Evolutionary conservation across 2,113 vertebrate species (phyloP), one percentile per base, ranked within the genome.

Genomic region (Anser brachyrhynchus): DNA sequence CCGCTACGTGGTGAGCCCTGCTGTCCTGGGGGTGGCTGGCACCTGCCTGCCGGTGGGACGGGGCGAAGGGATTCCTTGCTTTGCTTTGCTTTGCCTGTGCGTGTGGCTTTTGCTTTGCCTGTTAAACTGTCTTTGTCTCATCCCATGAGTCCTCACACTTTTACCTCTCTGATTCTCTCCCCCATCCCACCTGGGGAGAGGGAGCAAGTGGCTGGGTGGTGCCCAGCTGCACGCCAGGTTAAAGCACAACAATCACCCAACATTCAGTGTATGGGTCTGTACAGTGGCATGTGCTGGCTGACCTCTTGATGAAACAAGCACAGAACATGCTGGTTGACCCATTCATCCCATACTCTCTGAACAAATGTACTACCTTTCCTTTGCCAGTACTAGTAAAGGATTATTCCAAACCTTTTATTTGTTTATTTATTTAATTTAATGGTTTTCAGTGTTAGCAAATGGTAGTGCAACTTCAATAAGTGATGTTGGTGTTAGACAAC

Each of bases 221-320:
- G 51, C 51, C 13, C 51, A 14, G 51, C 23, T 52, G 51, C 51
- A 7, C 25, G 23, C 51, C 12, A 23, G 22, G 51, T 25, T 52
- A 52, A 26, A 52, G 6, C 51, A 52, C 51, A 52, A 26, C 51
- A 52, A 52, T 52, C 51, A 23, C 23, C 58, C 6, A 17, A 8
- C 0, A 1, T 75, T 76, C 43, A 35, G 2, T 10, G 15, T 51
- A 14, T 23, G 7, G 4, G 17, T 28, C 43, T n/a, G 26, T 74
- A 26, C 14, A 59, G 11, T 1, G 1, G 3, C 11, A 9, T 10
- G 8, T 35, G 29, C n/a, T 29, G 70, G 73, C 11, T 57, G 62
- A 4, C 23, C 12, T 35, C 21, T 18, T 82, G 57, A 57, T 51
- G 71, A 58, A 79, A 72, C 12, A 76, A 59, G 20, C 13, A 70